Evolutionary conservation across 2,113 vertebrate species (phyloP), one percentile per base, ranked within the genome.

Genomic region (Sula dactylatra): DNA sequence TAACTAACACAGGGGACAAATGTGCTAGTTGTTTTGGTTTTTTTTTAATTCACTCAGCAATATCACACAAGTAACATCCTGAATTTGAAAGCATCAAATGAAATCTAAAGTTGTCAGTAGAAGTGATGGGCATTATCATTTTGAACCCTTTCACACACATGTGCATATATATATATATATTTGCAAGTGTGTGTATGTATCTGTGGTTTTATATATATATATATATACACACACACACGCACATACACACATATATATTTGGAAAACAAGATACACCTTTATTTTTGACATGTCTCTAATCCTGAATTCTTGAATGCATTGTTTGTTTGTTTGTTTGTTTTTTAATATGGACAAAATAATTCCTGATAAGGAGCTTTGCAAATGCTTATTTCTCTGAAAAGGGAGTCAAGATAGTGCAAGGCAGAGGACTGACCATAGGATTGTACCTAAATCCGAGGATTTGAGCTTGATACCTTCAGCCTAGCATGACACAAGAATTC

Each of bases 381-480:
- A 69, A 49, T 58, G 77, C 77, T 82, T 76, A 50, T 82, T 86
- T 92, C 47, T 50, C 77, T 84, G 61, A 76, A 89, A 65, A 82
- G 54, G 10, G 34, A 65, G 49, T 49, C 29, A 74, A 52, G 65
- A 42, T 38, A 40, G 44, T 59, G 18, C 56, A 88, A 76, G 44
- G 64, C 77, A 89, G 56, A 88, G 77, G 47, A 29, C 69, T 86
- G 83, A 76, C 1, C 7, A 26, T 27, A 74, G 87, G 87, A 85
- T 85, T 95, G 92, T 54, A 67, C 20, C 36, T 94, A 95, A 93
- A 96, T 93, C 94, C 1, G 1, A 88, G 91, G 95, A 93, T 87
- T 95, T 97, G 83, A 56, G 61, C 81, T 86, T 91, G 81, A 84
- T 88, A 29, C 62, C 54, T 88, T 92, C 76, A 94, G 84, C 92